phyloP scores from a whole-genome alignment of 2,888 invertebrate genomes.

The Pristionchus maxplancki region DNA sequence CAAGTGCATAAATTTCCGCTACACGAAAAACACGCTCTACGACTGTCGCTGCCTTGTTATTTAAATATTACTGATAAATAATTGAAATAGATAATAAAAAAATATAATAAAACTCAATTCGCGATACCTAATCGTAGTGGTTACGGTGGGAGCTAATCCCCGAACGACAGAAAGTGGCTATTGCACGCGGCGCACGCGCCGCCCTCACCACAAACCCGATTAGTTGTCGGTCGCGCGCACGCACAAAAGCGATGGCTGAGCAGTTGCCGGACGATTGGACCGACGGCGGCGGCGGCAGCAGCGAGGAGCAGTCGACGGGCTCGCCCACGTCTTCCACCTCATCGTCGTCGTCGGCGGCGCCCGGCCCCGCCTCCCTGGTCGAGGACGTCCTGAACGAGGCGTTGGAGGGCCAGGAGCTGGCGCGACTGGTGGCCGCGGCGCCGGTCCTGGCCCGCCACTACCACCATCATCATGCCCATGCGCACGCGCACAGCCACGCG shows the following conservation, averaged over 20 bases:
- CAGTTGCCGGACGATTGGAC: not conserved
- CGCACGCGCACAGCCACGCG: slow-evolving; percentile 6
- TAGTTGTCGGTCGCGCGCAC: not conserved
- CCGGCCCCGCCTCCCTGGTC: not conserved
- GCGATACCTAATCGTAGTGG: not conserved
- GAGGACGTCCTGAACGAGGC: not conserved
- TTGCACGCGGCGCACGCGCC: slow-evolving; percentile 42
- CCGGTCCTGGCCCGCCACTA: not conserved
- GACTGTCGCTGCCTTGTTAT: slow-evolving; percentile 69
- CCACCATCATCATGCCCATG: not conserved
- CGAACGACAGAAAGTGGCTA: slow-evolving; percentile 2
- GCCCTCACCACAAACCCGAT: not conserved
- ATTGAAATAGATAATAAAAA: not conserved
- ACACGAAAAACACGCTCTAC: slow-evolving; percentile 70
- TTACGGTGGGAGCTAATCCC: not conserved
- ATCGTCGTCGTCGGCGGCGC: not conserved
- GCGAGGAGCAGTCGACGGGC: not conserved
- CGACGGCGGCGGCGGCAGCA: not conserved
- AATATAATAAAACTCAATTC: not conserved
- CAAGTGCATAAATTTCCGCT: slow-evolving; percentile 72
- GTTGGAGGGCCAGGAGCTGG: not conserved
- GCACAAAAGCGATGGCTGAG: not conserved
- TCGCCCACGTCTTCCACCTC: not conserved
- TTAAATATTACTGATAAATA: not conserved
- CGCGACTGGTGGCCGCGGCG: not conserved